Conservation (phyloP, 1,140 invertebrate species). For the Drosophila arawakana region DNA sequence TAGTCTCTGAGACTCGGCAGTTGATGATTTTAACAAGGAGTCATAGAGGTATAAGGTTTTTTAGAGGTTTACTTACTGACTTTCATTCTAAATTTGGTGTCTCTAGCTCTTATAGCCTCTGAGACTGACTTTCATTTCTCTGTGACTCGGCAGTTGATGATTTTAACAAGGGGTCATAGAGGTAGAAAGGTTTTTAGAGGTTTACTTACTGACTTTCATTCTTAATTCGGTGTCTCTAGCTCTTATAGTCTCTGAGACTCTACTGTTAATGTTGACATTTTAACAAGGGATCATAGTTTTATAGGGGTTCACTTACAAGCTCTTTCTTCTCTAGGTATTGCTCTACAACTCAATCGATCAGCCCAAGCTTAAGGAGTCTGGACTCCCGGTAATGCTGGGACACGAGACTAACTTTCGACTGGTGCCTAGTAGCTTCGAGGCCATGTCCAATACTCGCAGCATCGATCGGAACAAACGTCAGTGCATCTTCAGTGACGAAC, state of each 20-base stretch:
- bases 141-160: no score
- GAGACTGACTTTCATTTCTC: no score
- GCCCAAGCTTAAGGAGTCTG: slow-evolving; percentile 72
- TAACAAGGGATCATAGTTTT: no score
- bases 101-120: no score
- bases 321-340: slow-evolving; percentile 47
- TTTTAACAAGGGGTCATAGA: not conserved
- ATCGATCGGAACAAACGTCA: slow-evolving; percentile 64
- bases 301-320: no score
- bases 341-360: slow-evolving; percentile 79
- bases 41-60: not conserved
- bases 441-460: slow-evolving; percentile 44
- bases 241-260: no score
- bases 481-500: slow-evolving; percentile 75
- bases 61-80: not conserved
- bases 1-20: no score
- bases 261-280: no score
- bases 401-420: slow-evolving; percentile 67
- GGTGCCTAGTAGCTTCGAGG: slow-evolving; percentile 61
- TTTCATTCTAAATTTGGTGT: no score
- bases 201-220: no score
- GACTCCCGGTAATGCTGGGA: slow-evolving; percentile 66
- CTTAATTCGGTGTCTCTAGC: no score
- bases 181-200: no score
- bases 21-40: not conserved